Percentiles rank a stretch among this genome's conserved stretches.
phyloP scores from a whole-genome alignment of 2,113 vertebrate genomes.

The Propithecus coquereli region DNA sequence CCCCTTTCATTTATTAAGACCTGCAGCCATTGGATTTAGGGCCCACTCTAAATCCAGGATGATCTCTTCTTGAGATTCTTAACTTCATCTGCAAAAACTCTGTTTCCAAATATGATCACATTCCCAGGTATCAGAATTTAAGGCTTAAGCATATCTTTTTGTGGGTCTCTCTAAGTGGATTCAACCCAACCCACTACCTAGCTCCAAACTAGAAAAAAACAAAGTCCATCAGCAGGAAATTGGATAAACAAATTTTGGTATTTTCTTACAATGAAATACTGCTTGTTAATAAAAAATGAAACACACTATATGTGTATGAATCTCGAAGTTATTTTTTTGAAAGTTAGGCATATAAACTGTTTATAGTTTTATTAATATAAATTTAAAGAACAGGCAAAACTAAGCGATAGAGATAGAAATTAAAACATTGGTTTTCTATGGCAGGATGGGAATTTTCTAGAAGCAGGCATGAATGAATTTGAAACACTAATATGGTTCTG shows the following conservation, averaged over 20 bases:
- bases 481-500: slow-evolving; percentile 32
- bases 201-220: not conserved
- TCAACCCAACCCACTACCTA: not conserved
- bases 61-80: not conserved
- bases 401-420: not conserved
- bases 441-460: not conserved
- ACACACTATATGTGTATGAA: not conserved
- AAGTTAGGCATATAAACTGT: not conserved
- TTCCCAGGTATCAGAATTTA: not conserved
- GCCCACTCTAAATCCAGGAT: not conserved
- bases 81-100: not conserved
- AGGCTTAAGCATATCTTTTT: not conserved
- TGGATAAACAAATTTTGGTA: not conserved
- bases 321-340: not conserved
- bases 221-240: not conserved
- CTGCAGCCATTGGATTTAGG: not conserved
- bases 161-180: not conserved
- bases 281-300: not conserved
- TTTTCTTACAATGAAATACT: not conserved
- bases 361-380: slow-evolving; percentile 43
- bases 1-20: not conserved
- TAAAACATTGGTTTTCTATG: not conserved
- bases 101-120: not conserved
- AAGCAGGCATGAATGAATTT: slow-evolving; percentile 58
- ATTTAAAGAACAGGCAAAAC: slow-evolving; percentile 27